phyloP scores from a whole-genome alignment of 2,888 invertebrate species.

The Orthonevra nobilis region DNA sequence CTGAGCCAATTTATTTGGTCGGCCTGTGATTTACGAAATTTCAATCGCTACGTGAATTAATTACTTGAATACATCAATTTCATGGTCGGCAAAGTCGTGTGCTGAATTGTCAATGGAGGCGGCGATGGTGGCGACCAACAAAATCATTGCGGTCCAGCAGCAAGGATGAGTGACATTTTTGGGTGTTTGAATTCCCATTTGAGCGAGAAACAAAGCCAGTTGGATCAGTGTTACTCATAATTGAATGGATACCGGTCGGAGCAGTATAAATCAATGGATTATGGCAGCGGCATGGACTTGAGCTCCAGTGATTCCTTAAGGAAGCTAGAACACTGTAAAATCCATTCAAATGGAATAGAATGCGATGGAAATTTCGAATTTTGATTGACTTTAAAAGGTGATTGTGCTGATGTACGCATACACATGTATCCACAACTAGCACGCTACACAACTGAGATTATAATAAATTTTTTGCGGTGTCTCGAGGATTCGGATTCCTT shows the following conservation, averaged over 20 bases:
- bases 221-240: slow-evolving; percentile 47
- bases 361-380: slow-evolving; percentile 25
- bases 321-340: neutral
- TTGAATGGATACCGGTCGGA: slow-evolving; percentile 50
- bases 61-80: slow-evolving; percentile 72
- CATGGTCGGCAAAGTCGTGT: slow-evolving; percentile 59
- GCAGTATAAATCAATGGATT: slow-evolving; percentile 60
- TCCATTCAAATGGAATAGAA: neutral
- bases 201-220: slow-evolving; percentile 24
- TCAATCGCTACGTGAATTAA: slow-evolving; percentile 68
- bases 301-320: slow-evolving; percentile 16
- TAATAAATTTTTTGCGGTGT: slow-evolving; percentile 2
- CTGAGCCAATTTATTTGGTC: neutral
- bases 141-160: slow-evolving; percentile 5
- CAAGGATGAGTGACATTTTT: slow-evolving; percentile 32
- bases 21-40: slow-evolving; percentile 15
- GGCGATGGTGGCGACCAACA: neutral
- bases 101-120: slow-evolving; percentile 41
- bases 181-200: slow-evolving; percentile 11
- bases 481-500: slow-evolving; percentile 17
- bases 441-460: too few relatives aligned
- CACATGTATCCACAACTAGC: too few relatives aligned
- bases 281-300: slow-evolving; percentile 28
- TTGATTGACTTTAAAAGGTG: slow-evolving; percentile 29
- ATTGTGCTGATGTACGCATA: too few relatives aligned